Evolutionary conservation across 1,140 invertebrate genomes (phyloP), one percentile per base, ranked within the genome.

Genomic region (Drosophila kanapiae): DNA sequence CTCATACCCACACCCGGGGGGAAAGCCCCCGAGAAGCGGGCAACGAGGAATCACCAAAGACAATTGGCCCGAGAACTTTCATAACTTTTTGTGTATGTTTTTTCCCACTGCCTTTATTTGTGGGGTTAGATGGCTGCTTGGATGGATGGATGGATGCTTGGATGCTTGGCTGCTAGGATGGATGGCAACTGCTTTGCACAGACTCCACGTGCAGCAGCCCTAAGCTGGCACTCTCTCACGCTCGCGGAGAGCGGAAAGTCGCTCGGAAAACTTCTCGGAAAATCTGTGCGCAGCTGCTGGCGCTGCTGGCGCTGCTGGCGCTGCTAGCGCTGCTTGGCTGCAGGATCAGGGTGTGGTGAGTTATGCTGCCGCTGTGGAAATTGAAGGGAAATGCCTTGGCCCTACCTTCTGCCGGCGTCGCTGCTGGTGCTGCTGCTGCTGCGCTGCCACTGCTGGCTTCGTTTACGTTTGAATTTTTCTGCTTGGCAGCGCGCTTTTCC

Each of bases 261-360:
- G 23, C 61, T 56, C 51, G 35, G 53, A 56, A 54, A 54, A 54
- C 33, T 11, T 38, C 62, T 29, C 18, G 37, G 37, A 65, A 65
- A 65, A 65, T 87, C 62, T 82, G 48, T 87, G 84, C 85, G 85
- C 85, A 88, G 85, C 62, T 81, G 80, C 85, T 75, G 80, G 57
- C 33, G 33, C 59, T 23, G 23, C 85, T 75, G 80, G 61, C 33
- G 33, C 59, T 74, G 57, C 65, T 33, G 80, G 57, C 33, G 33
- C 59, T 23, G 23, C 85, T 75, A 76, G 61, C 33, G 33, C 59
- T 74, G 57, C 65, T 33, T 65, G 69, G 54, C 81, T 85, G 84
- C 85, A 92, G 84, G 81, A 88, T 92, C 82, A 92, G 91, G 91
- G 91, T 92, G 91, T 92, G 91, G 87, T 92, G 91, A 92, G 82